A percentile compares a stretch with the other conserved stretches of the same genome.
These are phyloP conservation scores for Dicentrarchus labrax DNA, from an alignment of 2,113 vertebrate genomes.

Conservation along the genomic window DNA sequence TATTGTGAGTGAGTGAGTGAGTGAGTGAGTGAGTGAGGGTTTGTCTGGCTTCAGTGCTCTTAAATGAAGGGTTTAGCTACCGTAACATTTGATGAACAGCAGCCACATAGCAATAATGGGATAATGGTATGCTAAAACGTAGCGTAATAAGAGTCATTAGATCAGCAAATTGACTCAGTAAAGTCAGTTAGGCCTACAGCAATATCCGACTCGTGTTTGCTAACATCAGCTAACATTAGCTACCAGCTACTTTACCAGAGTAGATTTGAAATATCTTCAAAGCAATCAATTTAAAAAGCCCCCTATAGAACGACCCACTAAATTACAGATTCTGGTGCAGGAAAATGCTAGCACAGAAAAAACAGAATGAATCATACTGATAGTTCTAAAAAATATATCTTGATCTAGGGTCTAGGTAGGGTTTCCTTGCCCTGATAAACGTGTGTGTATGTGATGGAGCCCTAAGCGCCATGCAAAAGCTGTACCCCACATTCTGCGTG, in stretches of 20 bases:
- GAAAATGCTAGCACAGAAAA: neutral
- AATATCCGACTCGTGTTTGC: neutral
- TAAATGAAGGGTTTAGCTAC: conserved; percentile 13
- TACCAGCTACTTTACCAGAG: neutral
- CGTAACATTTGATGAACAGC: conserved; percentile 6
- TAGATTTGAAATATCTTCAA: too few species aligned
- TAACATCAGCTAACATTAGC: conserved; percentile 1
- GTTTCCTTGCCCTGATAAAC: conserved; percentile 27
- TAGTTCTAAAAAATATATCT: neutral
- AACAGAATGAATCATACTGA: neutral
- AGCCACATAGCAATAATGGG: neutral
- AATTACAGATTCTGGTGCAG: neutral
- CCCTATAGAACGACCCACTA: neutral
- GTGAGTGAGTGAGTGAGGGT: conserved; percentile 2
- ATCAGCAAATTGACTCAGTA: neutral
- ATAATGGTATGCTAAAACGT: neutral
- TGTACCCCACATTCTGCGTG: conserved; percentile 78
- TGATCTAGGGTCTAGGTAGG: neutral
- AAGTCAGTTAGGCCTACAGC: neutral
- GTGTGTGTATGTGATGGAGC: conserved; percentile 34
- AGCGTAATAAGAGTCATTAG: neutral
- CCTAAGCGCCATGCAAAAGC: conserved; percentile 64
- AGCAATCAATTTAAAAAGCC: too few species aligned
- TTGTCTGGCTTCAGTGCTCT: conserved; percentile 24
- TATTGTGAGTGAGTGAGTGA: conserved; percentile 32